Base-by-base conservation (phyloP, 2,888 invertebrate species). In the Agonopterix heracliana region DNA sequence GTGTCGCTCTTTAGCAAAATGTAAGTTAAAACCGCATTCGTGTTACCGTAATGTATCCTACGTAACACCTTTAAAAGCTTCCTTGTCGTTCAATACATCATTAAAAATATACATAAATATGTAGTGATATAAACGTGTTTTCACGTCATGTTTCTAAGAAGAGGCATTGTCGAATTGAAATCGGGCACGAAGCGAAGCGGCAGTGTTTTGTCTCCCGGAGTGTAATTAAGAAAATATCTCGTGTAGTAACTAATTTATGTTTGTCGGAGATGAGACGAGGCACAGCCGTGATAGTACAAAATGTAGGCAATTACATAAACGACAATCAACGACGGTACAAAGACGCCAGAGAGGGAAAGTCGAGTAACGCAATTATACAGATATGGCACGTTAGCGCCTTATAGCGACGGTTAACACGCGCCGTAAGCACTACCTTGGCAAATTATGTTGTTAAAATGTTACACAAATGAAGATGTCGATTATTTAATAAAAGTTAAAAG, bases 261-360 rank as follows among this genome's bases (percentile, higher is more conserved):
- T 64, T 60, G 63, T 64, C 63, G 41, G 59, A 68, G 67, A 74
- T 56, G 65, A 64, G 66, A 59, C 53, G 50, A 51, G 57, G 63
- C 57, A 53, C 59, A 59, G 62, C 63, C 68, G 69, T 66, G 75
- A 68, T 72, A 67, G 65, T 67, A 67, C 71, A 71, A 74, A 80
- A 71, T 70, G 71, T 73, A 63, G 72, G 77, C 79, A 87, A 86
- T 88, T 85, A 87, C 67, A 78, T 78, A 80, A 85, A 81, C 70
- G 84, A 81, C 81, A 81, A 81, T 83, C 81, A 80, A 77, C 74
- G 61, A 35, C 57, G 74, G 61, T 70, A 75, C 78, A 76, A 69
- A 79, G 81, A 76, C 70, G 77, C 73, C 67, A 69, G 71, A 63
- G 70, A 76, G 78, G 75, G 81, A 82, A 84, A 82, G 78, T 78